Evolutionary conservation across 2,113 vertebrate species (phyloP).

Genomic region (Triplophysa siluroides): DNA sequence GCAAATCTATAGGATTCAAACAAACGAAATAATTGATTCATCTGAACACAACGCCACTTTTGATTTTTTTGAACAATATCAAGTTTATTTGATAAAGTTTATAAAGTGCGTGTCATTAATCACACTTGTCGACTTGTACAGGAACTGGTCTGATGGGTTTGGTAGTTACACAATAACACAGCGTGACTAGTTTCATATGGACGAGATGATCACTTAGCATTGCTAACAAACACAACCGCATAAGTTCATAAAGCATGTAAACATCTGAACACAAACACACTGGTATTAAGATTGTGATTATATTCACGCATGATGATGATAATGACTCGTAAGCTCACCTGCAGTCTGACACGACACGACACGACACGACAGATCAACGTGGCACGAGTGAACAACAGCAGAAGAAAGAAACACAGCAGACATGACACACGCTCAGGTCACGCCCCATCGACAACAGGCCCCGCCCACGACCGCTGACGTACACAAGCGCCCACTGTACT

Average conservation of each 20-base stretch:
- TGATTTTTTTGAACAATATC: too few relatives aligned
- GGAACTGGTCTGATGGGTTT: background rate
- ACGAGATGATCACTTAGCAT: background rate
- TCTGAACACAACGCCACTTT: too few relatives aligned
- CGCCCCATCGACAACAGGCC: background rate
- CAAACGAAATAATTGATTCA: too few relatives aligned
- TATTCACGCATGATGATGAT: too few relatives aligned
- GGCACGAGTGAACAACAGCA: background rate
- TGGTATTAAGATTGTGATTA: too few relatives aligned
- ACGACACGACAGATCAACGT: background rate
- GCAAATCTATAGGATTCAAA: too few relatives aligned
- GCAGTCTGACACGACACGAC: background rate
- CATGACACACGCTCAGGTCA: slow-evolving; percentile 14
- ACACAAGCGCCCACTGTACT: too few relatives aligned
- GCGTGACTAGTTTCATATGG: background rate
- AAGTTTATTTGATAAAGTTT: too few relatives aligned
- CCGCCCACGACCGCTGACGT: background rate
- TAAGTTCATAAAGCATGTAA: background rate
- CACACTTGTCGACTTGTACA: background rate
- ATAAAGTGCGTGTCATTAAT: background rate
- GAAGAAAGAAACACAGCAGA: slow-evolving; percentile 35
- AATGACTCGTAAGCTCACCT: background rate
- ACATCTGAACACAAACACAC: too few relatives aligned
- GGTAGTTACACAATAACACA: background rate
- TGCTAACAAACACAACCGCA: slow-evolving; percentile 1